Evolutionary conservation across 2,888 invertebrate genomes (phyloP).

Genomic region (Orthosia gracilis): DNA sequence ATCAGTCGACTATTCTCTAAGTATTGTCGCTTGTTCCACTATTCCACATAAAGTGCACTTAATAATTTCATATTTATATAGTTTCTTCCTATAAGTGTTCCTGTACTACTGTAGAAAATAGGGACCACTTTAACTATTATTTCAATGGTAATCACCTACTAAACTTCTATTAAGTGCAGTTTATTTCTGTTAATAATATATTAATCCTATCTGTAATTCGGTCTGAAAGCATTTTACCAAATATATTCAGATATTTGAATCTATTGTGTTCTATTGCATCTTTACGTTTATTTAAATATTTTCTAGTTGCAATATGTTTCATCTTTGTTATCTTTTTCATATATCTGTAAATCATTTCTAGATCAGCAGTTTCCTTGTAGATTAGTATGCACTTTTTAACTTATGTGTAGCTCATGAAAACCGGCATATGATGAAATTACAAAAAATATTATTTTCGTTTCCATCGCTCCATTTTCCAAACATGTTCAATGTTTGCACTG

Average conservation of each 20-base stretch:
- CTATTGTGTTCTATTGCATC: not conserved
- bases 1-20: constrained; percentile 46
- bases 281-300: not conserved
- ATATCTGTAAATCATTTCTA: not conserved
- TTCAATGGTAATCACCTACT: constrained; percentile 40
- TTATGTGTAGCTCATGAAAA: not conserved
- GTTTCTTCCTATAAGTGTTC: constrained; percentile 57
- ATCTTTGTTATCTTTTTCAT: not conserved
- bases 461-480: constrained; percentile 60
- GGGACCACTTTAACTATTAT: constrained; percentile 48
- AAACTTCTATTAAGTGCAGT: not conserved
- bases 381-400: constrained; percentile 1
- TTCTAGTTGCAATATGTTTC: not conserved
- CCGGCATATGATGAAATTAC: constrained; percentile 12
- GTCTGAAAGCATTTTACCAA: not conserved
- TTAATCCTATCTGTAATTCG: not conserved
- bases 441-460: constrained; percentile 38
- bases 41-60: constrained; percentile 47
- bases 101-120: constrained; percentile 57
- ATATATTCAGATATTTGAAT: not conserved
- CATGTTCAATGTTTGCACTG: constrained; percentile 66
- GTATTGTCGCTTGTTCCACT: constrained; percentile 48
- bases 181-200: not conserved
- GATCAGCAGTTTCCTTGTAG: not conserved
- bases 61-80: constrained; percentile 47